Conservation (phyloP, 2,888 invertebrate species). For the Cephus spinipes region DNA sequence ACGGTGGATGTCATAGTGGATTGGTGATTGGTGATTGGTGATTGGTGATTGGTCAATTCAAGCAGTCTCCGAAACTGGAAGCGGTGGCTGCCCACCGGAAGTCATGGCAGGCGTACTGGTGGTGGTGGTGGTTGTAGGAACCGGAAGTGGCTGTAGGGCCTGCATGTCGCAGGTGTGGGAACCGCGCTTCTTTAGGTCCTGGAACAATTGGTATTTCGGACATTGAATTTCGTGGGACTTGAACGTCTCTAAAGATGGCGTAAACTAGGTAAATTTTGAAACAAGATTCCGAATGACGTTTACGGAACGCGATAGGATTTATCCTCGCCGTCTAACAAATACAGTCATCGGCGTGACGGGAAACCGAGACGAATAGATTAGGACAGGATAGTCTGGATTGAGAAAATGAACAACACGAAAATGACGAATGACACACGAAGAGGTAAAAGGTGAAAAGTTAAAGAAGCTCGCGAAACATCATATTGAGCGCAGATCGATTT, state of each 20-base stretch:
- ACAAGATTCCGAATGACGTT: not conserved
- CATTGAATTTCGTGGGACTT: constrained; percentile 33
- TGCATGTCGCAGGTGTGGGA: constrained; percentile 66
- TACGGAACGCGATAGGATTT: too few species aligned
- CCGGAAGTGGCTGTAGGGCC: constrained; percentile 65
- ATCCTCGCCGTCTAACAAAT: too few species aligned
- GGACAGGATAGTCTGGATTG: too few species aligned
- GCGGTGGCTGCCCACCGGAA: constrained; percentile 58
- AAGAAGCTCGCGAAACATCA: too few species aligned
- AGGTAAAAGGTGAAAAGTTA: too few species aligned
- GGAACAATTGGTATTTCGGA: constrained; percentile 63
- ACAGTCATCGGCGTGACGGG: too few species aligned
- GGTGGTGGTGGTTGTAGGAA: constrained; percentile 50
- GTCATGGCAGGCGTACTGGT: constrained; percentile 60
- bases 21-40: constrained; percentile 10
- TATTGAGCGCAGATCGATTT: too few species aligned
- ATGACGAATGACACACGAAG: too few species aligned
- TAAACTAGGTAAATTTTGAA: not conserved
- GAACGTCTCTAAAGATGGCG: too few species aligned
- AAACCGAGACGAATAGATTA: too few species aligned
- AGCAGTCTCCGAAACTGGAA: constrained; percentile 62
- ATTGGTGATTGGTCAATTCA: constrained; percentile 42
- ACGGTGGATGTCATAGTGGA: constrained; percentile 31
- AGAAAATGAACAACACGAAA: too few species aligned
- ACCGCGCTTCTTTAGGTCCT: constrained; percentile 66